A percentile compares a stretch with the other conserved stretches of the same genome.
phyloP scores from a whole-genome alignment of 2,113 vertebrate genomes.

The Centrocercus urophasianus region DNA sequence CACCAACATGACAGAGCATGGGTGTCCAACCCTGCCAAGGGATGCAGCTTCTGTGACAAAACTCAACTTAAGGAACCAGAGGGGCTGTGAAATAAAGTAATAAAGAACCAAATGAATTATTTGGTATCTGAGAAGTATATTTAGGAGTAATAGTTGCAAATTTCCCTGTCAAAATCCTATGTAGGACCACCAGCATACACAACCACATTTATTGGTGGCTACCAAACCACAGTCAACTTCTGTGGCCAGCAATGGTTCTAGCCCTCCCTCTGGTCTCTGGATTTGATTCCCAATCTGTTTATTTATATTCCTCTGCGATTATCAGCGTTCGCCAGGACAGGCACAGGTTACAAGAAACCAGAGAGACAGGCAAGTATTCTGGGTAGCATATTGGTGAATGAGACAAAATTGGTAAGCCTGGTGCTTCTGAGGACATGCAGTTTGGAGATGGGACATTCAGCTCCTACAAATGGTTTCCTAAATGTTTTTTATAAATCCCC shows the following conservation, averaged over 20 bases:
- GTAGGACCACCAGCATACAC: not conserved
- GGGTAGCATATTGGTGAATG: not conserved
- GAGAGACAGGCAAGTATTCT: not conserved
- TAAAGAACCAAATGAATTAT: not conserved
- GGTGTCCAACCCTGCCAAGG: not conserved
- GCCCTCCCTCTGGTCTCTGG: not conserved
- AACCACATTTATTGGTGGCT: not conserved
- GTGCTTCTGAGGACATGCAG: accelerated
- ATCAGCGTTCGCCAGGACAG: not conserved
- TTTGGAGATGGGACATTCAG: not conserved
- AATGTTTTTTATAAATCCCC: constrained; percentile 36
- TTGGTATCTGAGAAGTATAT: not conserved
- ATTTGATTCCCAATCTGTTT: not conserved
- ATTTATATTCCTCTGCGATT: accelerated
- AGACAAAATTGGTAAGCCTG: not conserved
- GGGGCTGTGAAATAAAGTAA: not conserved
- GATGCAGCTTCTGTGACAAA: not conserved
- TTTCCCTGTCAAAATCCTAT: not conserved
- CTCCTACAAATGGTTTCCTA: constrained; percentile 8
- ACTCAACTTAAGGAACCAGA: not conserved
- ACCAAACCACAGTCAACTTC: not conserved
- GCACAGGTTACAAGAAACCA: not conserved
- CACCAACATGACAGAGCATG: not conserved
- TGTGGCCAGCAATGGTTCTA: not conserved
- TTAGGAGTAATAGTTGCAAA: not conserved